Conservation (phyloP, 35 echinoderm and acorn worm species). For the Lytechinus pictus region DNA sequence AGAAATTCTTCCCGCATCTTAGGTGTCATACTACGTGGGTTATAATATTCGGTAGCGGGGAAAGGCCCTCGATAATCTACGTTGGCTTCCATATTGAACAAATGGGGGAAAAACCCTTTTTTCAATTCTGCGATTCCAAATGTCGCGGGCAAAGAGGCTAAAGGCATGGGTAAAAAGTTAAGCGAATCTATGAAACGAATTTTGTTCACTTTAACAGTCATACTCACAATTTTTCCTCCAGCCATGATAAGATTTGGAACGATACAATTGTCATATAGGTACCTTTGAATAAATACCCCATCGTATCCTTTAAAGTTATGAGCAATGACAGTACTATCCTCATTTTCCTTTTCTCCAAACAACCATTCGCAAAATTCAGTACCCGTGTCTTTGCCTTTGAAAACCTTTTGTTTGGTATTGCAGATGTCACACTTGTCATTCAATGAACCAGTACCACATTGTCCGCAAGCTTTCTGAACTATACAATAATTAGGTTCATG, state of each 20-base stretch:
- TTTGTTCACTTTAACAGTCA: background rate
- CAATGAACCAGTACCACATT: conserved; percentile 26
- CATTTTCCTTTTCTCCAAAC: background rate
- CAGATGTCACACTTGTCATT: conserved; percentile 34
- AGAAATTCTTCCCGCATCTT: background rate
- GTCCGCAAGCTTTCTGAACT: conserved; percentile 52
- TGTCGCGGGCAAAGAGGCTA: conserved; percentile 12
- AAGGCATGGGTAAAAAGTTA: conserved; percentile 51
- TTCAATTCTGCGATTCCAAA: conserved; percentile 49
- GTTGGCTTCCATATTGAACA: conserved; percentile 17
- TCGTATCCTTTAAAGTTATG: conserved; percentile 47
- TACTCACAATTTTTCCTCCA: conserved; percentile 54
- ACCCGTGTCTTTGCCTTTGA: background rate
- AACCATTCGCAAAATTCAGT: background rate
- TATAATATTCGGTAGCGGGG: conserved; percentile 10
- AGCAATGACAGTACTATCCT: conserved; percentile 1
- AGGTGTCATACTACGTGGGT: background rate
- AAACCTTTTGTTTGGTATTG: conserved; percentile 44
- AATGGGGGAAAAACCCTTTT: conserved; percentile 54
- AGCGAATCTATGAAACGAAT: conserved; percentile 46
- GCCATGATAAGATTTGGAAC: conserved; percentile 38
- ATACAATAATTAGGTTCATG: conserved; percentile 59
- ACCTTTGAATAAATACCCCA: background rate
- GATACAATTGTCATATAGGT: conserved; percentile 46
- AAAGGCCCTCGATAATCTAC: background rate